Evolutionary conservation across 2,888 invertebrate genomes (phyloP), one percentile per base, ranked within the genome.

Genomic region (Yponomeuta malinellus): DNA sequence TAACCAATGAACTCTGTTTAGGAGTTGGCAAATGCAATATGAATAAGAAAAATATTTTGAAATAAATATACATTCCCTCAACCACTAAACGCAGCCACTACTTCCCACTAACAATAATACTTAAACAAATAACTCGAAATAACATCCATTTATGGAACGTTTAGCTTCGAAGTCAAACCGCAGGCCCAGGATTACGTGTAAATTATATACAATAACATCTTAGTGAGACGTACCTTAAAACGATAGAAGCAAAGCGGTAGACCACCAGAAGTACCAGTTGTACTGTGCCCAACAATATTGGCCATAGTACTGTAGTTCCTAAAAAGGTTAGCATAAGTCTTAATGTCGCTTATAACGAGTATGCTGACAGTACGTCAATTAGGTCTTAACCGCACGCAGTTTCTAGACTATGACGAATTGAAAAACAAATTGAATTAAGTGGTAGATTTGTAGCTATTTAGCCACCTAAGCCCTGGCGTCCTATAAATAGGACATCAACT

Each of bases 371-470:
- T 68, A 33, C 31, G 10, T n/a, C 33, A 68, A 68, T 48, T 68
- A 68, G 68, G 68, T 15, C 68, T 68, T 48, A 68, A 68, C 68
- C 68, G 68, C 68, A 68, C 52, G 29, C 15, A 59, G 52, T 15
- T 59, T 12, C 68, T 52, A 23, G 48, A n/a, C 29, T 48, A 10
- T 52, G 48, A 15, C n/a, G 48, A 52, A 68, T 48, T 48, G n/a
- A 68, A n/a, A 64, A 15, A 0, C 10, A 29, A 64, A 64, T n/a
- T 64, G n/a, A 64, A 64, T 2, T 2, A 8, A 64, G 10, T 59
- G 15, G 15, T 5, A 59, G 31, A 64, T 31, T 64, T 64, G 29
- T 5, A 64, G 64, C 64, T 23, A 0, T 29, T 64, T 64, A 64
- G 15, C 52, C 52, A 9, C 9, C 43, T 8, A 43, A 43, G 9